Base-by-base conservation (phyloP, 2,888 invertebrate genomes). In the Lumbricus terrestris region DNA sequence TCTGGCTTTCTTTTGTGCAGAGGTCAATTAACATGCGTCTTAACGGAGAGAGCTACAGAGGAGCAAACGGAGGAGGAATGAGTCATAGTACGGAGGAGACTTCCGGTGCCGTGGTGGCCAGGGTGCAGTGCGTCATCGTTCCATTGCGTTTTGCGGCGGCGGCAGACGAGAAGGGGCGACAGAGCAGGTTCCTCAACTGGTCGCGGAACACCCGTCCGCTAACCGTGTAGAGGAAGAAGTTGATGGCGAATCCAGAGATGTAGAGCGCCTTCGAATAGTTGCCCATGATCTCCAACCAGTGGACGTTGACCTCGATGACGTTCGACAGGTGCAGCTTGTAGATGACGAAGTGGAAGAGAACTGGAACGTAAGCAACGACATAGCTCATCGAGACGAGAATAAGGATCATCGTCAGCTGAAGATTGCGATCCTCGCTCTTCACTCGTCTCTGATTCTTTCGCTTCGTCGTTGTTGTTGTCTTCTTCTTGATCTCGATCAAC, bases 151-250 rank as follows among this genome's bases (percentile, higher is more conserved):
- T 33, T 5, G 85, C 34, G 1, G 13, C 34, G 1, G 13, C 20
- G 34, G 29, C 34, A 37, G 85, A 85, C 8, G 23, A 8, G 16
- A 85, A 85, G 5, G 85, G 85, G 34, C 69, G 54, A 90, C 92
- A 92, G n/a, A 93, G 88, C 15, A 92, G 90, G 35, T 82, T 35
- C 88, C 89, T 89, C 47, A 93, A 91, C 89, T 93, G 93, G 37
- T 93, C 91, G n/a, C 93, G 88, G 91, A 93, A 93, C 15, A 93
- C 91, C 29, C 91, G 69, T 13, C 93, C 93, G n/a, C 92, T 91
- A 40, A 93, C 88, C 0, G 93, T 93, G 91, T 92, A 93, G 42
- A 93, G 91, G 90, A 93, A 93, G 88, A 93, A 93, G 91, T 93
- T 93, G 90, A 92, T 92, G 38, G 93, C 92, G 83, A 93, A 93